Base-by-base conservation (phyloP, 2,888 invertebrate genomes). In the Drosophila birchii region DNA sequence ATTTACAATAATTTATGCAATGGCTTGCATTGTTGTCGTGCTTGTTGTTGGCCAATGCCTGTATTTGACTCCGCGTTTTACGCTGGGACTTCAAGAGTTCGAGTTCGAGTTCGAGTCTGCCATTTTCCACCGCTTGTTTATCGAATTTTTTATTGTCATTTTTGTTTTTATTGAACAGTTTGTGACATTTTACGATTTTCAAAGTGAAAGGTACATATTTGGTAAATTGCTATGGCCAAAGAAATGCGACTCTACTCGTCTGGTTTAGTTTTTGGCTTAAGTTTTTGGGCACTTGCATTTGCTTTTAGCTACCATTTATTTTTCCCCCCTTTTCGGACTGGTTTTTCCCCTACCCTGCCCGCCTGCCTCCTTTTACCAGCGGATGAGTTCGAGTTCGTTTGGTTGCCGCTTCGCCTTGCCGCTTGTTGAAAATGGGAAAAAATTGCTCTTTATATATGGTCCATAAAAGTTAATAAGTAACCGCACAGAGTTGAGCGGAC, bases 141-240 rank as follows among this genome's bases (percentile, higher is more conserved):
- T 76, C 76, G 72, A 57, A 57, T 66, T 81, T 79, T 79, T 81
- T 81, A 79, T 81, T 81, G 78, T 81, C 81, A 75, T 78, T 78
- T 78, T 81, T 67, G 79, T 78, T 76, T 78, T 81, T 78, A 78
- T 78, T 78, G 81, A 80, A 83, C 80, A 83, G 75, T 80, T 80
- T 80, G 80, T 80, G 80, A 80, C 80, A 84, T 80, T 80, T 80
- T 80, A 84, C 84, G 78, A 81, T 80, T 84, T 80, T 81, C 85
- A 80, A 80, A 80, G 80, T 80, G 80, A 80, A 80, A 80, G 80
- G 80, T 84, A 80, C 80, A 80, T 80, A 76, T 80, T 84, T 80
- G 84, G 78, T 78, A 78, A 84, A 81, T 84, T 78, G 72, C 80
- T 70, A 60, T 78, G 78, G 63, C 67, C 55, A 70, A 80, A 80